phyloP scores from a whole-genome alignment of 2,797 vertebrate genomes.

The Schizothorax lantsangensis region DNA sequence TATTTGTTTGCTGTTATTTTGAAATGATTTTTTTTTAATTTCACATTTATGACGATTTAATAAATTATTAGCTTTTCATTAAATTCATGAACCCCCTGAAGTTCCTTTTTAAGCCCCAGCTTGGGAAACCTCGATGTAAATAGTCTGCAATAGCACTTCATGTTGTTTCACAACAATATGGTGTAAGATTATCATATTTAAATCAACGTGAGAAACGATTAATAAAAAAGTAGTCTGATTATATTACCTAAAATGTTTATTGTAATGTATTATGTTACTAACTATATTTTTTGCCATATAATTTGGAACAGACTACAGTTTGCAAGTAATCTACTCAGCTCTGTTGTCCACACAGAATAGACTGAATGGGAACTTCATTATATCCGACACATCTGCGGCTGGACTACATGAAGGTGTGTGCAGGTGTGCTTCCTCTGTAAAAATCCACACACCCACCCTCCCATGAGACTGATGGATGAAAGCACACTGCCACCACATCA shows the following conservation, averaged over 20 bases:
- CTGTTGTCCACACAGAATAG: background rate
- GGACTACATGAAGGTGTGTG: conserved; percentile 44
- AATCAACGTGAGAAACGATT: background rate
- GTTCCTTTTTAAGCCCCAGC: too few relatives aligned
- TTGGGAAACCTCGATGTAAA: too few relatives aligned
- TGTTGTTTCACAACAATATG: background rate
- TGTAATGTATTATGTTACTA: background rate
- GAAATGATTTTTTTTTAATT: too few relatives aligned
- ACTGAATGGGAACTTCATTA: conserved; percentile 33
- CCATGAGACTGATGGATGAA: conserved; percentile 44
- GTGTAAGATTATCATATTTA: background rate
- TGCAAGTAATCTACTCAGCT: background rate
- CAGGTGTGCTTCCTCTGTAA: conserved; percentile 50
- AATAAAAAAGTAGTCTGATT: background rate
- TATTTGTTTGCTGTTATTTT: too few relatives aligned
- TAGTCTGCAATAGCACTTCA: too few relatives aligned
- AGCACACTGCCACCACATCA: conserved; percentile 41
- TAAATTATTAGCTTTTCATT: too few relatives aligned
- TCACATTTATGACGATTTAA: too few relatives aligned
- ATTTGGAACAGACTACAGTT: background rate
- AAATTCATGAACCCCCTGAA: too few relatives aligned
- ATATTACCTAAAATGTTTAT: background rate
- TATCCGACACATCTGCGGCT: conserved; percentile 37
- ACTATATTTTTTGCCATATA: background rate
- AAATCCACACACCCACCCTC: conserved; percentile 21